phyloP scores from a whole-genome alignment of 2,888 invertebrate genomes.

The Lepas anatifera region DNA sequence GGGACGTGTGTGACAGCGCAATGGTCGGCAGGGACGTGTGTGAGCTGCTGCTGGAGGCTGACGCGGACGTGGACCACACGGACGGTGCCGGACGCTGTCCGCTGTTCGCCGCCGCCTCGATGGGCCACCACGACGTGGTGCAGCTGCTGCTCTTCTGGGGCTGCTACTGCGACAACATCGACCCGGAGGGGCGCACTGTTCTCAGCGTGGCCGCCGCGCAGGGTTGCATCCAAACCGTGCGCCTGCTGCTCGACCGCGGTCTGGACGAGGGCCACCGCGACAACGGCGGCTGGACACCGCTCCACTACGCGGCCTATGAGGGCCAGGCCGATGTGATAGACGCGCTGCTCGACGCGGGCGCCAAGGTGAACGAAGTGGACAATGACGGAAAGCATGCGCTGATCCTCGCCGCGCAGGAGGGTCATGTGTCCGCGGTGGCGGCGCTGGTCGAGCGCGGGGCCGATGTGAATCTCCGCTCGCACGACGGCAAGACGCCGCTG shows the following conservation, averaged over 20 bases:
- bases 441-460: slow-evolving; percentile 61
- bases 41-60: slow-evolving; percentile 77
- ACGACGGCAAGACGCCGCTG: slow-evolving; percentile 79
- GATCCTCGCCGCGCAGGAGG: slow-evolving; percentile 80
- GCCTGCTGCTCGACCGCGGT: slow-evolving; percentile 73
- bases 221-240: slow-evolving; percentile 51
- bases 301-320: slow-evolving; percentile 93
- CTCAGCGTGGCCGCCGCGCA: slow-evolving; percentile 38
- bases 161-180: slow-evolving; percentile 87
- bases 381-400: slow-evolving; percentile 81
- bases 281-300: slow-evolving; percentile 92
- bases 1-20: no score
- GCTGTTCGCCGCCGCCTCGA: slow-evolving; percentile 61
- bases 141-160: slow-evolving; percentile 86
- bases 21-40: slow-evolving; percentile 68
- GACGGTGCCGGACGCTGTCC: slow-evolving; percentile 72
- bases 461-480: slow-evolving; percentile 70
- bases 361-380: slow-evolving; percentile 75
- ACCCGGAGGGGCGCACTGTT: slow-evolving; percentile 81
- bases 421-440: slow-evolving; percentile 54
- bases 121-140: slow-evolving; percentile 77
- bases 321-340: slow-evolving; percentile 70
- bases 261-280: slow-evolving; percentile 49
- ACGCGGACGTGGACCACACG: slow-evolving; percentile 79
- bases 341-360: slow-evolving; percentile 71